Base-by-base conservation (phyloP, 2,113 vertebrate species). In the Takifugu flavidus region DNA sequence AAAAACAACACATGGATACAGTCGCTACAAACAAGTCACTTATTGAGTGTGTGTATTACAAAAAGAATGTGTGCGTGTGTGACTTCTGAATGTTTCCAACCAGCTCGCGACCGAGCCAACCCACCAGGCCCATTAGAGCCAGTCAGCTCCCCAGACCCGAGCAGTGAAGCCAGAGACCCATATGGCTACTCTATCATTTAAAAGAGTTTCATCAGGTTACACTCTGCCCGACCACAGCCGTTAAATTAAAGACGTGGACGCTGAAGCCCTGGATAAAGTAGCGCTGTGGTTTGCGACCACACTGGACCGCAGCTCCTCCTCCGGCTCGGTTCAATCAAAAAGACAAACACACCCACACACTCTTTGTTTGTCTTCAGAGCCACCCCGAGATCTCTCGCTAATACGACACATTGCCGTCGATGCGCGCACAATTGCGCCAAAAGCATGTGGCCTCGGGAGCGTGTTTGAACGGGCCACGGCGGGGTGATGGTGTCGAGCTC, bases 121-220 rank as follows among this genome's bases (percentile, higher is more conserved):
- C 76, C 77, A 72, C 79, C 65, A 78, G 70, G 75, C 75, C 74
- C 77, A 82, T 82, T 75, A 62, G 60, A 59, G 72, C 64, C 68
- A 77, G 63, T 67, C 69, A 20, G 53, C 60, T 75, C 70, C 87
- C 70, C 56, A 14, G 26, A 84, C 76, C 73, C 82, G 43, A 70
- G 74, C 67, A 74, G 28, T 70, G 49, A 25, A 75, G 71, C 68
- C 77, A 82, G 69, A 66, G 70, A 78, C 59, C 79, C 88, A 88
- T 75, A 89, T 85, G 85, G 77, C 77, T 80, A 75, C 86, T 89
- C 88, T 89, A 84, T 88, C 87, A 89, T 91, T 89, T 84, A 72
- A 82, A 82, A 79, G 71, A 73, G 82, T 88, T 91, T 89, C 74
- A 90, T 92, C 89, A 84, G 79, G 89, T 90, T 91, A 85, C 90